A percentile compares a stretch with the other conserved stretches of the same genome.
Conservation (phyloP, 2,888 invertebrate genomes). For the Sesia apiformis region DNA sequence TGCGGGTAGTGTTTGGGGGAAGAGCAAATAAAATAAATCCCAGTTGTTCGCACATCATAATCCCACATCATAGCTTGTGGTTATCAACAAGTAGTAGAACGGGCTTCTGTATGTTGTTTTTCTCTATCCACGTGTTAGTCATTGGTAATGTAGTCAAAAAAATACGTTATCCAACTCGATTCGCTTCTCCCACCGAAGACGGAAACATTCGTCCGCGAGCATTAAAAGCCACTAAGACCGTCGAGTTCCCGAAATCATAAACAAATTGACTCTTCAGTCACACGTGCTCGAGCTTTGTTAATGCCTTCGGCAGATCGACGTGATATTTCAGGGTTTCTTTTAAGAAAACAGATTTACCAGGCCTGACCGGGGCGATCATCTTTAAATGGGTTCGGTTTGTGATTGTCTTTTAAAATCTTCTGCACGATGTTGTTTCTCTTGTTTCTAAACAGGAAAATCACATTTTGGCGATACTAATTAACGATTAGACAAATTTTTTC, state of each 20-base stretch:
- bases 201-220: slow-evolving; percentile 16
- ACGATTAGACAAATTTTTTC: no score
- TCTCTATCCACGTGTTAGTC: slow-evolving; percentile 12
- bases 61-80: slow-evolving; percentile 9
- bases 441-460: no score
- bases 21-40: slow-evolving; percentile 13
- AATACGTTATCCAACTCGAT: slow-evolving; percentile 16
- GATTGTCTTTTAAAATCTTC: background rate
- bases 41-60: slow-evolving; percentile 11
- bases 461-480: no score
- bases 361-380: slow-evolving; percentile 5
- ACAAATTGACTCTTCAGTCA: slow-evolving; percentile 1
- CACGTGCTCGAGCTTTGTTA: slow-evolving; percentile 4
- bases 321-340: slow-evolving; percentile 4
- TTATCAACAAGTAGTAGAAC: slow-evolving; percentile 19
- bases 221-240: slow-evolving; percentile 17
- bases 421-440: background rate
- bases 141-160: slow-evolving; percentile 21
- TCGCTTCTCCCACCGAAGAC: slow-evolving; percentile 12
- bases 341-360: slow-evolving; percentile 6
- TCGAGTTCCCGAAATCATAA: slow-evolving; percentile 17
- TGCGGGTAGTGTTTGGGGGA: slow-evolving; percentile 6
- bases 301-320: slow-evolving; percentile 3
- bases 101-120: slow-evolving; percentile 13
- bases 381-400: slow-evolving; percentile 2